Percentiles rank a stretch among this genome's conserved stretches.
Evolutionary conservation across 2,888 invertebrate genomes (phyloP).

Genomic region (Ernsta delagoae): DNA sequence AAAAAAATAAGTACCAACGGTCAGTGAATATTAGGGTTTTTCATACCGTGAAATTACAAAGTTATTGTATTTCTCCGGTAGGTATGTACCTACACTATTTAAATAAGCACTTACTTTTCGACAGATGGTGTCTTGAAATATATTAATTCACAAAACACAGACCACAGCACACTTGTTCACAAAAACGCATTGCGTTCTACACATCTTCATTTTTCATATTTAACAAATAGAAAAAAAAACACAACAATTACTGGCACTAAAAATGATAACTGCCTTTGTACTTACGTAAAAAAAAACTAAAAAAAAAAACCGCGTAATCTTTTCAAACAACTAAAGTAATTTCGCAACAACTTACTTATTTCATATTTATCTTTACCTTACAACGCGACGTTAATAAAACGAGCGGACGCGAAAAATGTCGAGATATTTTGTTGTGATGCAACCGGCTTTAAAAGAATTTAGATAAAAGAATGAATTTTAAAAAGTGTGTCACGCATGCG

Average conservation of each 20-base stretch:
- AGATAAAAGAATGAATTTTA: slow-evolving; percentile 48
- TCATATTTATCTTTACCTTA: not conserved
- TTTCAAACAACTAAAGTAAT: slow-evolving; percentile 24
- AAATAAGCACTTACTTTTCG: slow-evolving; percentile 71
- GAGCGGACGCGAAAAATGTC: slow-evolving; percentile 35
- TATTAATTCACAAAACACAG: slow-evolving; percentile 68
- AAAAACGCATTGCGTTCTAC: slow-evolving; percentile 62
- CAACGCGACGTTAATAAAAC: slow-evolving; percentile 11
- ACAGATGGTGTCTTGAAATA: slow-evolving; percentile 76
- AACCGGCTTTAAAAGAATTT: slow-evolving; percentile 37
- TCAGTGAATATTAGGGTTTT: too few species aligned
- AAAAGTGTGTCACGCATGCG: slow-evolving; percentile 75
- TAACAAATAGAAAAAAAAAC: slow-evolving; percentile 42
- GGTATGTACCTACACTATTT: not conserved
- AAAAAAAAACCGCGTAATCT: slow-evolving; percentile 44
- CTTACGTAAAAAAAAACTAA: too few species aligned
- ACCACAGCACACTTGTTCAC: slow-evolving; percentile 61
- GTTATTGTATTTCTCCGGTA: too few species aligned
- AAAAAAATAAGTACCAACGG: too few species aligned
- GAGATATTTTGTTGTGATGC: slow-evolving; percentile 39
- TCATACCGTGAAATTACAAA: too few species aligned
- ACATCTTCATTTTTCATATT: slow-evolving; percentile 56
- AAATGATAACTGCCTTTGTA: slow-evolving; percentile 7
- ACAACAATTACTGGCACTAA: slow-evolving; percentile 21
- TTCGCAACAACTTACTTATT: slow-evolving; percentile 8